Evolutionary conservation across 2,113 vertebrate genomes (phyloP).

Genomic region (Aplodontia rufa): DNA sequence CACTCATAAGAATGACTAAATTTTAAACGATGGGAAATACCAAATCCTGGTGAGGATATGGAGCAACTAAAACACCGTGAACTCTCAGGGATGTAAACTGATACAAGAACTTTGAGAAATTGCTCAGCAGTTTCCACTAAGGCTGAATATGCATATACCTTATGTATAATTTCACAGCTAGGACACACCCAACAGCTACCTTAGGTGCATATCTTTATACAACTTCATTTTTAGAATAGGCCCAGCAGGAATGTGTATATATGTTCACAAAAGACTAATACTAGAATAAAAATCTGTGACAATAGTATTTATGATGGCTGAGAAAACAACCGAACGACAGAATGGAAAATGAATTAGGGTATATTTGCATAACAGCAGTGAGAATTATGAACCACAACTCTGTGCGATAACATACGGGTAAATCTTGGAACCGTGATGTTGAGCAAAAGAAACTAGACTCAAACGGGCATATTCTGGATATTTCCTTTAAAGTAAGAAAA

Average conservation of each 20-base stretch:
- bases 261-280: neutral
- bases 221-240: neutral
- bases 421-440: neutral
- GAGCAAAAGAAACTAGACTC: neutral
- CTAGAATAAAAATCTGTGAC: neutral
- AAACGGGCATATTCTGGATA: neutral
- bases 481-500: conserved; percentile 29
- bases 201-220: neutral
- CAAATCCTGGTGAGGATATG: neutral
- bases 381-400: neutral
- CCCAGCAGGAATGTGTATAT: neutral
- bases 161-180: neutral
- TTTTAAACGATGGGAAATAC: neutral
- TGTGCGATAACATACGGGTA: neutral
- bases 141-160: neutral
- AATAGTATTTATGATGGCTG: neutral
- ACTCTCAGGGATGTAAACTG: neutral
- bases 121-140: neutral
- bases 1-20: neutral
- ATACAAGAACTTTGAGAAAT: neutral
- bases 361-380: neutral
- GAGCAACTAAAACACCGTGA: neutral
- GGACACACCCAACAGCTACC: neutral
- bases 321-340: neutral
- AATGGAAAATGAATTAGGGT: neutral